Conservation (phyloP, 2,113 vertebrate species). For the Podarcis cretensis region DNA sequence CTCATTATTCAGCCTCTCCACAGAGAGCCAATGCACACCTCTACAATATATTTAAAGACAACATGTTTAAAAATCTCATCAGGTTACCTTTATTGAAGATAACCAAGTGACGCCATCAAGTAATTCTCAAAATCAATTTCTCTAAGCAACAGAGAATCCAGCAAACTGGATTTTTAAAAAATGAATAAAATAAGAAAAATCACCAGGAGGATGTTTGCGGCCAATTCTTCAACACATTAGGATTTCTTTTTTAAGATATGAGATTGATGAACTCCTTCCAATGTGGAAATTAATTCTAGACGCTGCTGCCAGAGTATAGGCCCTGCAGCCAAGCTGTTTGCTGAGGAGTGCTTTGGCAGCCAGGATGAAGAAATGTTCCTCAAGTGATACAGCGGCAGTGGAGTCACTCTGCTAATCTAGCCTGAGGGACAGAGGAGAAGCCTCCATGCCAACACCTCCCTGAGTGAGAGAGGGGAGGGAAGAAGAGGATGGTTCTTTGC, state of each 20-base stretch:
- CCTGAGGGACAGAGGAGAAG: not conserved
- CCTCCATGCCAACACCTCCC: not conserved
- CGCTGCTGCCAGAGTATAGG: not conserved
- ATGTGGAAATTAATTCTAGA: not conserved
- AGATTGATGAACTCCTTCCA: not conserved
- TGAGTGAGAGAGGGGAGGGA: no score
- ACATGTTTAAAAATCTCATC: not conserved
- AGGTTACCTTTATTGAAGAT: not conserved
- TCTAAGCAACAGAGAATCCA: not conserved
- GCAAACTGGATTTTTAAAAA: not conserved
- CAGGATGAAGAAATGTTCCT: slow-evolving; percentile 2
- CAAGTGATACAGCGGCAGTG: not conserved
- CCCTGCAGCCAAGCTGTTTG: not conserved
- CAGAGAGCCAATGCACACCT: no score
- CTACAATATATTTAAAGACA: not conserved
- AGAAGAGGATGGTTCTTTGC: not conserved
- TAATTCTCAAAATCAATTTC: not conserved
- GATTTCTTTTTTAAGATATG: not conserved
- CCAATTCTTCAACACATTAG: not conserved
- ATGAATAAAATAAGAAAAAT: not conserved
- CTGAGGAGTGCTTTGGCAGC: not conserved
- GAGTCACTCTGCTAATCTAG: not conserved
- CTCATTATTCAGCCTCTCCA: no score
- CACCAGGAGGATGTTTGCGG: not conserved
- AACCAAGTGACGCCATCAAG: not conserved